A percentile compares a stretch with the other conserved stretches of the same genome.
These are phyloP conservation scores for Ceyx margarethae DNA, from an alignment of 2,113 vertebrate genomes.

Conservation along the genomic window DNA sequence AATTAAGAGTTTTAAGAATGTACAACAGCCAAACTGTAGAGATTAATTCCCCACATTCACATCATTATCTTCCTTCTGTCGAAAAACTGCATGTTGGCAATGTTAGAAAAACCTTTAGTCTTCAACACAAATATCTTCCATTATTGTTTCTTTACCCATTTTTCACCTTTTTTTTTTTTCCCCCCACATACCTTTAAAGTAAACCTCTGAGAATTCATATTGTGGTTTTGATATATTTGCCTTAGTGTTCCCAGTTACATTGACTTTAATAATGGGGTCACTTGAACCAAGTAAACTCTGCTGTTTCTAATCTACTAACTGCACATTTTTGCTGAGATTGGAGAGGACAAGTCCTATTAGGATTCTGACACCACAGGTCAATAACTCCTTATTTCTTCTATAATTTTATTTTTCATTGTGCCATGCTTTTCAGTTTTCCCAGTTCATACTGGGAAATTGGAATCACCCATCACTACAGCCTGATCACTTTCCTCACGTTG, in stretches of 20 bases:
- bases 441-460: conserved; percentile 67
- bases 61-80: background rate
- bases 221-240: conserved; percentile 64
- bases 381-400: conserved; percentile 74
- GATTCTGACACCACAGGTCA: conserved; percentile 74
- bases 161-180: background rate
- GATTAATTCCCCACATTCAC: background rate
- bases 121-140: background rate
- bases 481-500: conserved; percentile 40
- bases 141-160: conserved; percentile 34
- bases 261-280: conserved; percentile 74
- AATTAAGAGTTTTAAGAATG: background rate
- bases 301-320: conserved; percentile 77
- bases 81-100: background rate
- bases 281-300: conserved; percentile 67
- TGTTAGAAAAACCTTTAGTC: background rate
- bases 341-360: conserved; percentile 70
- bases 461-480: conserved; percentile 44
- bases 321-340: conserved; percentile 75
- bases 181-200: conserved; percentile 29
- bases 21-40: background rate
- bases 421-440: conserved; percentile 65
- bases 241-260: conserved; percentile 66
- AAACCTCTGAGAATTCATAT: conserved; percentile 60
- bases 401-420: conserved; percentile 73